A percentile compares a stretch with the other conserved stretches of the same genome.
These are phyloP conservation scores for Ormyrus pomaceus DNA, from an alignment of 2,888 invertebrate species.

Conservation along the genomic window DNA sequence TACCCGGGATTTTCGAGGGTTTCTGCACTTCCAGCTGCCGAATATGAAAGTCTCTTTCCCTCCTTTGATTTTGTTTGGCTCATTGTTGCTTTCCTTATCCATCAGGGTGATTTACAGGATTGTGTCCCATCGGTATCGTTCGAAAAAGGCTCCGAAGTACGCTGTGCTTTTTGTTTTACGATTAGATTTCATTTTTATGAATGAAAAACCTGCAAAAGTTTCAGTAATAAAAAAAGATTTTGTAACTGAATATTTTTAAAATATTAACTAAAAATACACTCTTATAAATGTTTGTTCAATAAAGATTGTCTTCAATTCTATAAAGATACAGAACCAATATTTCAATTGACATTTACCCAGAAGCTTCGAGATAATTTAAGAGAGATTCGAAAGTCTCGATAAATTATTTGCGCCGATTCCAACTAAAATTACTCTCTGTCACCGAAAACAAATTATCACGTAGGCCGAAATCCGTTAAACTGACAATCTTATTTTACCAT, in stretches of 20 bases:
- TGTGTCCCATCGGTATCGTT: slow-evolving; percentile 11
- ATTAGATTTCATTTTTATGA: slow-evolving; percentile 9
- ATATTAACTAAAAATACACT: too few species aligned
- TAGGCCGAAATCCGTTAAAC: neutral
- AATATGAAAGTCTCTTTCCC: slow-evolving; percentile 60
- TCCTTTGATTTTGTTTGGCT: slow-evolving; percentile 46
- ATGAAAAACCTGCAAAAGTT: neutral
- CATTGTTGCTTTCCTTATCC: slow-evolving; percentile 50
- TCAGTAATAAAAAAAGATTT: neutral
- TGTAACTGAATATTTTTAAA: too few species aligned
- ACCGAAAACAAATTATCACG: too few species aligned
- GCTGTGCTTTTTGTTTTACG: neutral
- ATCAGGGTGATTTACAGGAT: slow-evolving; percentile 34
- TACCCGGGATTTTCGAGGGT: slow-evolving; percentile 39
- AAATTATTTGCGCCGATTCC: too few species aligned
- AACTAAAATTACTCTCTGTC: too few species aligned
- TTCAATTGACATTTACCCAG: neutral
- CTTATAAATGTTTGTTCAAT: too few species aligned
- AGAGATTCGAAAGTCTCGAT: too few species aligned
- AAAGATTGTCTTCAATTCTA: too few species aligned
- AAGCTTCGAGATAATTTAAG: too few species aligned
- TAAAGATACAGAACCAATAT: too few species aligned
- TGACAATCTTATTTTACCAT: neutral
- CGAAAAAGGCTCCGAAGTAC: neutral
- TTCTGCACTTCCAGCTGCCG: slow-evolving; percentile 60